Conservation (phyloP, 2,888 invertebrate genomes). For the Tethea ocularis region DNA sequence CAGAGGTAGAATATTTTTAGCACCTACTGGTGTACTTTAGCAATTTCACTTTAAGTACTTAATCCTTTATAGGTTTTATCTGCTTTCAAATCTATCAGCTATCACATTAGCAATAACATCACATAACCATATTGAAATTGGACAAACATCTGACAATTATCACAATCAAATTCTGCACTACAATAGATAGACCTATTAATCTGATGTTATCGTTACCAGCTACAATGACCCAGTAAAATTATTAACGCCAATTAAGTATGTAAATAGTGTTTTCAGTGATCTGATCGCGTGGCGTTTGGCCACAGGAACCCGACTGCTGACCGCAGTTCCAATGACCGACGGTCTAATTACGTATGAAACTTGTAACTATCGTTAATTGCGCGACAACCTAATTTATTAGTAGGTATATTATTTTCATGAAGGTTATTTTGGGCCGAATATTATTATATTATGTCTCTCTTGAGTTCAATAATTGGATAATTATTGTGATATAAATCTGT, state of each 20-base stretch:
- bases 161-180: too few species aligned
- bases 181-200: too few species aligned
- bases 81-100: too few species aligned
- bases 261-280: conserved; percentile 1
- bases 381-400: conserved; percentile 2
- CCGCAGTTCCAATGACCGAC: conserved; percentile 7
- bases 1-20: too few species aligned
- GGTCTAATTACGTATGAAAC: conserved; percentile 10
- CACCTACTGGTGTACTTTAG: too few species aligned
- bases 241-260: conserved; percentile 2
- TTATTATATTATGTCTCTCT: neutral
- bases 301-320: neutral
- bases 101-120: too few species aligned
- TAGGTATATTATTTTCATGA: neutral
- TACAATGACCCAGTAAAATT: neutral
- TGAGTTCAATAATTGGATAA: too few species aligned
- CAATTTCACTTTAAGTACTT: too few species aligned
- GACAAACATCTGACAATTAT: too few species aligned
- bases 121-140: too few species aligned
- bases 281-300: conserved; percentile 5
- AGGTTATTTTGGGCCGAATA: neutral
- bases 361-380: conserved; percentile 6
- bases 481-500: too few species aligned
- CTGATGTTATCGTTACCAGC: neutral
- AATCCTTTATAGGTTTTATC: too few species aligned